Evolutionary conservation across 2,888 invertebrate genomes (phyloP).

Genomic region (Eudasyphora cyanicolor): DNA sequence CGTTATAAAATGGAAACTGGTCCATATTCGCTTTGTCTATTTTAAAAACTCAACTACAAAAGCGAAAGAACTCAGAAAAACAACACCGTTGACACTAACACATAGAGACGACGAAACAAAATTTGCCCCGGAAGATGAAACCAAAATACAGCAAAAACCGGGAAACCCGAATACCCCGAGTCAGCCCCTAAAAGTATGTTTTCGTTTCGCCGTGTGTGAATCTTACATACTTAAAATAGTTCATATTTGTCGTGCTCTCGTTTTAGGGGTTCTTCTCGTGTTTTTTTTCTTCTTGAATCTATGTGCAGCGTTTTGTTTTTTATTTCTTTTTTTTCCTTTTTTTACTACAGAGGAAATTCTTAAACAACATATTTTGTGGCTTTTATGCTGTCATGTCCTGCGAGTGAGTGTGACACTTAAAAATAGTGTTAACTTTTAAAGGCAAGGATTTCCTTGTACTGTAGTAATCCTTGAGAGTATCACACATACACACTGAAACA

Average conservation of each 20-base stretch:
- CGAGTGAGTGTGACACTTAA: conserved; percentile 22
- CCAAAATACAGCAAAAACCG: too few species aligned
- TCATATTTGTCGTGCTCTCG: conserved; percentile 24
- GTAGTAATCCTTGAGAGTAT: conserved; percentile 22
- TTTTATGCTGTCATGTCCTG: conserved; percentile 22
- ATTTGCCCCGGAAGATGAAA: background rate
- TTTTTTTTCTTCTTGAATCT: background rate
- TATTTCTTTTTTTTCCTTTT: background rate
- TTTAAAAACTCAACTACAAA: background rate
- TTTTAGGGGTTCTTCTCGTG: background rate
- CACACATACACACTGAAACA: too few species aligned
- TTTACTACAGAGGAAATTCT: background rate
- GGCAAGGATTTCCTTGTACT: conserved; percentile 14
- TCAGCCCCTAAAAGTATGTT: conserved; percentile 1
- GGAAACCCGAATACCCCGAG: background rate
- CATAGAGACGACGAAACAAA: background rate
- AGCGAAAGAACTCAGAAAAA: background rate
- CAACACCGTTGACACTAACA: background rate
- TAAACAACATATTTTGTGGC: conserved; percentile 28
- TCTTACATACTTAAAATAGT: conserved; percentile 23
- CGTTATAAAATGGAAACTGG: background rate
- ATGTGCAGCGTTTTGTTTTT: background rate
- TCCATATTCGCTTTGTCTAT: conserved; percentile 28
- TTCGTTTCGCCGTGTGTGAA: too few species aligned
- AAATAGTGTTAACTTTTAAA: conserved; percentile 36